Conservation (phyloP, 2,888 invertebrate genomes). For the Chrysodeixis includens region DNA sequence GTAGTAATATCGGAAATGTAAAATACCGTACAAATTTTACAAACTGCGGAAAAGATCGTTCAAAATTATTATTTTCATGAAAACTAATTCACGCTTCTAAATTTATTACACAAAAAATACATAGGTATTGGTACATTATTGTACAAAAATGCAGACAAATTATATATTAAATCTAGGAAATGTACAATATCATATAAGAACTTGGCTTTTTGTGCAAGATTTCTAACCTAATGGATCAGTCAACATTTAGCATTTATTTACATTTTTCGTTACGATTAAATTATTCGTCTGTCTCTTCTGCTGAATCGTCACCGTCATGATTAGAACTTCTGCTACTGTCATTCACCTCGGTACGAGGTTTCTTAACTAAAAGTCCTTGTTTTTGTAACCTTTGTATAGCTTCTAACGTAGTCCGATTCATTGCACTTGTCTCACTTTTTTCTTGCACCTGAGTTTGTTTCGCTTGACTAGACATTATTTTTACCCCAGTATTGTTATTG, state of each 20-base stretch:
- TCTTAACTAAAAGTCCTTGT: slow-evolving; percentile 83
- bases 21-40: neutral
- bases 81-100: neutral
- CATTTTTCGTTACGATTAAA: slow-evolving; percentile 13
- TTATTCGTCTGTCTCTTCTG: slow-evolving; percentile 63
- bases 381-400: slow-evolving; percentile 84
- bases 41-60: neutral
- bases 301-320: slow-evolving; percentile 60
- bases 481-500: slow-evolving; percentile 75
- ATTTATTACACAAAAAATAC: slow-evolving; percentile 44
- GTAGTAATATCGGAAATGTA: neutral
- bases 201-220: slow-evolving; percentile 45
- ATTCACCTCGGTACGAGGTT: slow-evolving; percentile 75
- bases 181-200: slow-evolving; percentile 46
- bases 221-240: slow-evolving; percentile 51
- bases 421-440: slow-evolving; percentile 70
- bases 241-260: slow-evolving; percentile 49
- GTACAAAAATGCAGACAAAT: slow-evolving; percentile 29
- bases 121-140: slow-evolving; percentile 33
- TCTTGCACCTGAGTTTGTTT: slow-evolving; percentile 78
- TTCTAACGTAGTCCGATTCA: slow-evolving; percentile 77
- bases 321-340: slow-evolving; percentile 70
- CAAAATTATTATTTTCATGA: neutral
- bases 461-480: slow-evolving; percentile 75
- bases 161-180: slow-evolving; percentile 20